Evolutionary conservation across 2,797 vertebrate species (phyloP).

Genomic region (Oceanodroma leucorhoa): DNA sequence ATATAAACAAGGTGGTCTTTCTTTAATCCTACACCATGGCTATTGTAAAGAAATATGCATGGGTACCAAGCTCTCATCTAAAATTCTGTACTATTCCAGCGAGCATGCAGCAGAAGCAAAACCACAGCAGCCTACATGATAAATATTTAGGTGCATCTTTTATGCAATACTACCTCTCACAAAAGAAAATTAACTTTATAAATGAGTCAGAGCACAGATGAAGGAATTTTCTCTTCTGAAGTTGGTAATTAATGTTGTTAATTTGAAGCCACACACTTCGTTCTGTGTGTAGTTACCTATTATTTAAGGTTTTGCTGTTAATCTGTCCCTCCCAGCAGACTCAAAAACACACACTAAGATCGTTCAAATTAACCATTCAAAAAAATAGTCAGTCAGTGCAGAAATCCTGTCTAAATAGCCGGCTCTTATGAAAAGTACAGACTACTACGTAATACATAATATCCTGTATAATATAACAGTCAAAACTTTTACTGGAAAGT

Average conservation of each 20-base stretch:
- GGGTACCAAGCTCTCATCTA: neutral
- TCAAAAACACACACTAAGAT: neutral
- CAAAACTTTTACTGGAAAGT: neutral
- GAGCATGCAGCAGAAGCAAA: neutral
- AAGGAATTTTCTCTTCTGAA: neutral
- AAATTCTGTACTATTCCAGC: neutral
- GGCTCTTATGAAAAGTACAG: neutral
- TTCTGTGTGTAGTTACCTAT: neutral
- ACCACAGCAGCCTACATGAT: neutral
- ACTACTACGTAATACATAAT: neutral
- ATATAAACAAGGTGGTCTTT: neutral
- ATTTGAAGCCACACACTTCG: neutral
- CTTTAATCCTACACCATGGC: neutral
- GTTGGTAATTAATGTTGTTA: neutral
- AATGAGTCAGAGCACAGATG: neutral
- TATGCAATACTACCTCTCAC: neutral
- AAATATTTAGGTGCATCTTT: neutral
- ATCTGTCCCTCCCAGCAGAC: neutral
- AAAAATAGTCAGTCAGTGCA: neutral
- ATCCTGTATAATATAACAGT: neutral
- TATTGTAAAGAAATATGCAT: neutral
- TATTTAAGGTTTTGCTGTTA: neutral
- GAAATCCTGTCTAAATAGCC: neutral
- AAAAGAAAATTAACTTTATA: neutral
- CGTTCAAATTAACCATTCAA: neutral